Percentiles rank a stretch among this genome's conserved stretches.
phyloP scores from a whole-genome alignment of 2,888 invertebrate species.

The Polydrusus tereticollis region DNA sequence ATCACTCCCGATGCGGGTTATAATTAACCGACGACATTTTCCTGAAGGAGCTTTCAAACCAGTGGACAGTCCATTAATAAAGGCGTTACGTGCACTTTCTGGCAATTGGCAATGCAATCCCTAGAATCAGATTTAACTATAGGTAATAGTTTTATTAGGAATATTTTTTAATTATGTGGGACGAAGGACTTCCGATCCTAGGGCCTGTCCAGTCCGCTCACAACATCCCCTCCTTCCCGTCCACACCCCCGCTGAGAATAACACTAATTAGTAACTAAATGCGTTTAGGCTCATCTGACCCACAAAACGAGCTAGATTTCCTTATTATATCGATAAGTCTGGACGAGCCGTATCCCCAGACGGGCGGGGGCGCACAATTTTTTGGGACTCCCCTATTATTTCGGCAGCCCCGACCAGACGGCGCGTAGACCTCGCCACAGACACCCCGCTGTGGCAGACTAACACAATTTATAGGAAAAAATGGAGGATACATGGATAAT shows the following conservation, averaged over 20 bases:
- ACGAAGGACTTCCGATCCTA: too few species aligned
- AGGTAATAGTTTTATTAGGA: too few species aligned
- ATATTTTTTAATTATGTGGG: too few species aligned
- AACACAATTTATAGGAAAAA: slow-evolving; percentile 39
- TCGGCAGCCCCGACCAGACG: slow-evolving; percentile 35
- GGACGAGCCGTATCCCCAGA: slow-evolving; percentile 3
- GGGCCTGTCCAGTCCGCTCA: too few species aligned
- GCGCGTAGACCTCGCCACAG: slow-evolving; percentile 18
- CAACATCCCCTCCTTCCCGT: neutral
- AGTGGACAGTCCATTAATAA: too few species aligned
- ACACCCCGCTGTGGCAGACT: slow-evolving; percentile 26
- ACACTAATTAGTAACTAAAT: slow-evolving; percentile 5
- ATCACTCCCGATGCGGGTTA: too few species aligned
- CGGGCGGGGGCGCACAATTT: neutral
- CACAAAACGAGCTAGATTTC: slow-evolving; percentile 20
- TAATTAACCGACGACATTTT: too few species aligned
- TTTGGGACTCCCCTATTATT: slow-evolving; percentile 28
- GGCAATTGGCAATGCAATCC: too few species aligned
- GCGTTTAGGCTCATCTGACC: slow-evolving; percentile 26
- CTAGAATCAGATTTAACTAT: too few species aligned
- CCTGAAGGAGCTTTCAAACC: too few species aligned
- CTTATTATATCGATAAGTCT: slow-evolving; percentile 33
- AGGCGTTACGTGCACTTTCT: too few species aligned
- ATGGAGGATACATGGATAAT: slow-evolving; percentile 19
- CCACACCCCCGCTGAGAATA: neutral